A percentile compares a stretch with the other conserved stretches of the same genome.
phyloP scores from a whole-genome alignment of 2,113 vertebrate genomes.

The Chrysemys picta region DNA sequence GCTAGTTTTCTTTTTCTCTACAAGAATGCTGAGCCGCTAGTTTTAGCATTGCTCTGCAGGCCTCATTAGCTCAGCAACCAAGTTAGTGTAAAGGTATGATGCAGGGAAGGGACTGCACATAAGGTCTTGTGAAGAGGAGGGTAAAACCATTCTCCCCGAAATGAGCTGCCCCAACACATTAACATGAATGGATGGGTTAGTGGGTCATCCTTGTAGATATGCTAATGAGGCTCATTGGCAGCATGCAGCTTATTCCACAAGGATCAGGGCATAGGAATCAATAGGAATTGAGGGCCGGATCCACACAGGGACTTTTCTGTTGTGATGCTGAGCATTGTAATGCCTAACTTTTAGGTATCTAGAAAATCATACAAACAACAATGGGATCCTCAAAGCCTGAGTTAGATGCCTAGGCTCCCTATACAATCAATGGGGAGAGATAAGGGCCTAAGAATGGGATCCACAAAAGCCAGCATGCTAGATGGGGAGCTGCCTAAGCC shows the following conservation, averaged over 20 bases:
- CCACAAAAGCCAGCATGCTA: background rate
- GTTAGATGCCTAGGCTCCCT: background rate
- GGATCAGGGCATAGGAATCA: background rate
- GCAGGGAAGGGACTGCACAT: background rate
- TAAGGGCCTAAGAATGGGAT: background rate
- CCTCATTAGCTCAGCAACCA: background rate
- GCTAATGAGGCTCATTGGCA: background rate
- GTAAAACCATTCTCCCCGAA: background rate
- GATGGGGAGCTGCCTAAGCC: background rate
- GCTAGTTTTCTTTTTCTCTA: background rate
- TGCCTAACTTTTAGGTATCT: background rate
- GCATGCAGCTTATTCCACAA: background rate
- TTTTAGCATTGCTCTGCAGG: background rate
- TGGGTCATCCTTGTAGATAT: background rate
- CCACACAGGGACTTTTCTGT: background rate
- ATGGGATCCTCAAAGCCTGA: background rate
- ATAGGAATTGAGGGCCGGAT: background rate
- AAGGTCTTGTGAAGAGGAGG: accelerated
- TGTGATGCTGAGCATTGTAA: background rate
- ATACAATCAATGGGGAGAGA: background rate
- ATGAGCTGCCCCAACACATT: background rate
- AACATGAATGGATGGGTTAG: background rate
- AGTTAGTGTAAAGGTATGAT: background rate
- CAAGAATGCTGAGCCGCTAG: background rate
- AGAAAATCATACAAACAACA: background rate